Percentiles rank a stretch among this genome's conserved stretches.
These are phyloP conservation scores for Oscheius sp. DNA, from an alignment of 2,888 invertebrate species.

Conservation along the genomic window DNA sequence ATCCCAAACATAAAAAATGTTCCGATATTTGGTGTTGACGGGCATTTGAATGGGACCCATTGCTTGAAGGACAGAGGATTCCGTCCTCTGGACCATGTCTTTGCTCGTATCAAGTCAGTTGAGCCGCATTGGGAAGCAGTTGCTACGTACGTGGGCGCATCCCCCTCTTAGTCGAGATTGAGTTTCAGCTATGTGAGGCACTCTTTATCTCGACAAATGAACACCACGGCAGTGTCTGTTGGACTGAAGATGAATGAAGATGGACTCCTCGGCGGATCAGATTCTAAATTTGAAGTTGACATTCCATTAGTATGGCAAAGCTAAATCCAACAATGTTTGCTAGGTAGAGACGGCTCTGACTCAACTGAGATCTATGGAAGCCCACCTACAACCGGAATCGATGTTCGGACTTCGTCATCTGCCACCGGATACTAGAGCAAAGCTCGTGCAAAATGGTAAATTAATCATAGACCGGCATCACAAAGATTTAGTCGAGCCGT, in stretches of 20 bases:
- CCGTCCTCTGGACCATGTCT: slow-evolving; percentile 43
- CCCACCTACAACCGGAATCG: slow-evolving; percentile 24
- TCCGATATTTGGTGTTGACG: slow-evolving; percentile 44
- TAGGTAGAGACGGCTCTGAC: slow-evolving; percentile 35
- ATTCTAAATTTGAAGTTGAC: slow-evolving; percentile 7
- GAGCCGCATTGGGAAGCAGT: slow-evolving; percentile 54
- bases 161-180: neutral
- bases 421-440: slow-evolving; percentile 25
- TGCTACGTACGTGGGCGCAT: slow-evolving; percentile 44
- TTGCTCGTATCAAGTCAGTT: slow-evolving; percentile 44
- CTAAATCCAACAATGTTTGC: neutral
- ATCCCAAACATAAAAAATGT: neutral
- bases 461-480: neutral
- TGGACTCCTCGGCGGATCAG: slow-evolving; percentile 41
- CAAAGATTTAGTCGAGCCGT: slow-evolving; percentile 9
- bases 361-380: slow-evolving; percentile 46
- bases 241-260: slow-evolving; percentile 44
- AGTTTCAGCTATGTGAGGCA: slow-evolving; percentile 46
- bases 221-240: slow-evolving; percentile 46
- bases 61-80: slow-evolving; percentile 41
- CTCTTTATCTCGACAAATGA: slow-evolving; percentile 48
- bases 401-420: slow-evolving; percentile 33
- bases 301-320: neutral
- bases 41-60: slow-evolving; percentile 30
- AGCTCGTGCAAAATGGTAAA: slow-evolving; percentile 26